Percentiles rank a stretch among this genome's conserved stretches.
These are phyloP conservation scores for Anomalospiza imberbis DNA, from an alignment of 2,797 vertebrate species.

Conservation along the genomic window DNA sequence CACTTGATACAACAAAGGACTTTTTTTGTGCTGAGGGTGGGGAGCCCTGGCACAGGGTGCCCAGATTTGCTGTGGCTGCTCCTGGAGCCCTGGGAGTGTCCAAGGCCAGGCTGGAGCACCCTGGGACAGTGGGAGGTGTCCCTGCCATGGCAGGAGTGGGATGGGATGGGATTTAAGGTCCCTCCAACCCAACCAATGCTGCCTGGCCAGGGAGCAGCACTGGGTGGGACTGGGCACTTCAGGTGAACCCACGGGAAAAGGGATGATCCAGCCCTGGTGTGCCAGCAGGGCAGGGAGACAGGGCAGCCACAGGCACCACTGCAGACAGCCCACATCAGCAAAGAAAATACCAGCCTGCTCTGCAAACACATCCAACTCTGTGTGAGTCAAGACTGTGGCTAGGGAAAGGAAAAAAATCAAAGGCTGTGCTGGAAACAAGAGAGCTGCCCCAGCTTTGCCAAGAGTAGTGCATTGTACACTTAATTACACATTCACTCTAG, in stretches of 20 bases:
- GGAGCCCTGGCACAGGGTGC: neutral
- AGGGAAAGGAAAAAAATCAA: neutral
- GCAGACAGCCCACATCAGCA: neutral
- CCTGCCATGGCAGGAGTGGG: neutral
- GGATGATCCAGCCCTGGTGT: neutral
- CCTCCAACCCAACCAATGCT: neutral
- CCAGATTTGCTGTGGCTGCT: neutral
- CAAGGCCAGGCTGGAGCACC: accelerated
- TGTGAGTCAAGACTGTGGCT: neutral
- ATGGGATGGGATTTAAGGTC: neutral
- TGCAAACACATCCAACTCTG: neutral
- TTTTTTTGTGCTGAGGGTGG: neutral
- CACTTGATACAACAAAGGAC: too few species aligned
- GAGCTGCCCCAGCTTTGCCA: conserved; percentile 18
- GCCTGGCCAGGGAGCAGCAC: neutral
- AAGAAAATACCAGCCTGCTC: neutral
- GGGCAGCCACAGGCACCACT: neutral
- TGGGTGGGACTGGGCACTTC: neutral
- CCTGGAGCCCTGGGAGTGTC: neutral
- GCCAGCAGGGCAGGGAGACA: neutral
- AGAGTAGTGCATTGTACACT: conserved; percentile 1
- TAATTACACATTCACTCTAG: conserved; percentile 17
- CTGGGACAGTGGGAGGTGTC: neutral
- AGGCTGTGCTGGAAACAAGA: neutral
- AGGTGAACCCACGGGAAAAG: neutral